Percentiles rank a stretch among this genome's conserved stretches.
phyloP scores from a whole-genome alignment of 1,140 invertebrate species.

The Micrasema longulum region DNA sequence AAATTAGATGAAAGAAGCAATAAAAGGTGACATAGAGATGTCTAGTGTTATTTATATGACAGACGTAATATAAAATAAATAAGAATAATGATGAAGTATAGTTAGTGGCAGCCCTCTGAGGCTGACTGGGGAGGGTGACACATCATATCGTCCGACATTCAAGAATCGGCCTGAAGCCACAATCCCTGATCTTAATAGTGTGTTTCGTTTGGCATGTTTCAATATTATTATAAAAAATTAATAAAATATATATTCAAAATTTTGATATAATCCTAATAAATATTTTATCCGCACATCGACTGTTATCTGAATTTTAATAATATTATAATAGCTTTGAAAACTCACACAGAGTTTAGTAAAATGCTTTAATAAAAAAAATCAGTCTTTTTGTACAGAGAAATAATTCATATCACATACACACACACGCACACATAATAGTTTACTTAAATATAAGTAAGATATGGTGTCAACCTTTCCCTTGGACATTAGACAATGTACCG shows the following conservation, averaged over 20 bases:
- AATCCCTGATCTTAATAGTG: conserved; percentile 52
- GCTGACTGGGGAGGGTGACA: conserved; percentile 46
- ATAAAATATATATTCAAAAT: conserved; percentile 53
- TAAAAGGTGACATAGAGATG: conserved; percentile 19
- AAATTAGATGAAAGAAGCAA: conserved; percentile 27
- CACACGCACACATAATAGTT: conserved; percentile 64
- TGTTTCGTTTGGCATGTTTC: conserved; percentile 54
- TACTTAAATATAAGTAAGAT: conserved; percentile 69
- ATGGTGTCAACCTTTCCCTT: conserved; percentile 70
- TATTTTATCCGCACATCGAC: conserved; percentile 51
- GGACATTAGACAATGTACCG: conserved; percentile 70
- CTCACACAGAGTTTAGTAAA: conserved; percentile 53
- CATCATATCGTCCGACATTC: conserved; percentile 54
- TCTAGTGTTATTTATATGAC: conserved; percentile 48
- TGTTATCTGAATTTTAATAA: conserved; percentile 53
- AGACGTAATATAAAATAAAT: conserved; percentile 45
- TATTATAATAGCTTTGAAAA: conserved; percentile 54
- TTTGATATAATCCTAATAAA: conserved; percentile 55
- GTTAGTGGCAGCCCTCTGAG: background rate
- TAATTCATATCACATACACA: conserved; percentile 58
- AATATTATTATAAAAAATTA: conserved; percentile 52
- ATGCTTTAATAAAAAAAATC: conserved; percentile 69
- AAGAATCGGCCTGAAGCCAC: conserved; percentile 52
- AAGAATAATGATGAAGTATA: conserved; percentile 30
- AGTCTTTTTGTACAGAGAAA: conserved; percentile 69